Base-by-base conservation (phyloP, 2,888 invertebrate genomes). In the Drosophila barbarae region DNA sequence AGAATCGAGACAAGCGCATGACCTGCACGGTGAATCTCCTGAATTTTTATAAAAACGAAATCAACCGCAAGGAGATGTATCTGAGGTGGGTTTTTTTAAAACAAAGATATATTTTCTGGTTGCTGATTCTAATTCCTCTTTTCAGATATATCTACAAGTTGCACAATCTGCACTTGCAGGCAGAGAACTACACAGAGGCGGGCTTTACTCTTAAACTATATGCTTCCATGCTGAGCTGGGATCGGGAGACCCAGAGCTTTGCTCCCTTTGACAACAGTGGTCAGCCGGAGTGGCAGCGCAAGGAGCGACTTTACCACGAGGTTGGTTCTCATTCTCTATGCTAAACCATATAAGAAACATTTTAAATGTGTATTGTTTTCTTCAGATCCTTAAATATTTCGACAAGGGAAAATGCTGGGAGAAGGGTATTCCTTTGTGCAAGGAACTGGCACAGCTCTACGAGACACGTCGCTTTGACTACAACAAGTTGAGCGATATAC, bases 341-440 rank as follows among this genome's bases (percentile, higher is more conserved):
- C 8, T 15, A 2, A 1, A 1, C 18, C 0, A 2, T 1, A 2
- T 8, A 1, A 0, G 2, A 23, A 38, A 26, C 49, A 7, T 10
- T 2, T 12, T 32, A 15, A 52, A 5, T 5, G 5, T 18, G 5
- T 15, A 13, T 7, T 26, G 1, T 52, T 28, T 18, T 13, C 23
- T 18, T 34, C 15, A 95, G 90, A 97, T 98, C 44, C 92, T 98
- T 55, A 94, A 94, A 84, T 97, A 97, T 87, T 97, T 98, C 86
- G 98, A 98, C 87, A 94, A 95, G 72, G 98, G 98, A 76, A 98
- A 98, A 93, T 96, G 97, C 80, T 98, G 98, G 98, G 98, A 98
- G 87, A 96, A 97, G 90, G 98, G 97, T 1, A 93, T 98, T 36
- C 97, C 97, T 0, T 88, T 98, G 38, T 94, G 97, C 74, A 97